Percentiles rank a stretch among this genome's conserved stretches.
These are phyloP conservation scores for Ptychadena robeensis DNA, from an alignment of 2,797 vertebrate genomes.

Conservation along the genomic window DNA sequence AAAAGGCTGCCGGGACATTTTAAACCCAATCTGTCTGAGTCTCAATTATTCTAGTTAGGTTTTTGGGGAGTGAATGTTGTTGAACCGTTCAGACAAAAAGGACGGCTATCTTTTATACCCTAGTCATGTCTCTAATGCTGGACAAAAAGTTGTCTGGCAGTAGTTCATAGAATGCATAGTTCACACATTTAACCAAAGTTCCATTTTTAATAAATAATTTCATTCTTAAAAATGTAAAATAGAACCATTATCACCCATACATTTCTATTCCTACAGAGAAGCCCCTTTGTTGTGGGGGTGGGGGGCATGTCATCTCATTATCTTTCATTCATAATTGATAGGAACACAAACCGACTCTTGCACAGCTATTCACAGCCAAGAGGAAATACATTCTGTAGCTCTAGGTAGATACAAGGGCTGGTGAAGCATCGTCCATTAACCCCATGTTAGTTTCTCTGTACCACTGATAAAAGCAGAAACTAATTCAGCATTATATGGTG, in stretches of 20 bases:
- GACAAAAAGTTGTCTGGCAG: too few species aligned
- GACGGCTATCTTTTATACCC: too few species aligned
- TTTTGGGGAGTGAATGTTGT: too few species aligned
- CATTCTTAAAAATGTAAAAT: background rate
- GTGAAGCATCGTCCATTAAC: background rate
- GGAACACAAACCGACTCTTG: slow-evolving; percentile 35
- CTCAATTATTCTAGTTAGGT: too few species aligned
- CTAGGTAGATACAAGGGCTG: background rate
- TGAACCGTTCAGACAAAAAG: too few species aligned
- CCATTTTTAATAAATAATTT: too few species aligned
- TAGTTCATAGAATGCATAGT: too few species aligned
- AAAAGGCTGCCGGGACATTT: too few species aligned
- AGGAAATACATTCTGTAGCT: slow-evolving; percentile 20
- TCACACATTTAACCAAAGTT: too few species aligned
- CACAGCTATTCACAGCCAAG: slow-evolving; percentile 41
- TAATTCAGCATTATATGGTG: background rate
- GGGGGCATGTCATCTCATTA: slow-evolving; percentile 53
- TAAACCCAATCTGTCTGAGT: too few species aligned
- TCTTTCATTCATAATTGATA: slow-evolving; percentile 56
- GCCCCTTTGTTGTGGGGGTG: slow-evolving; percentile 36
- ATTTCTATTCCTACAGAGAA: slow-evolving; percentile 21
- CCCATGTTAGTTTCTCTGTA: background rate
- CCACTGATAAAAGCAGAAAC: background rate
- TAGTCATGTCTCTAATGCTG: too few species aligned
- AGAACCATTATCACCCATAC: background rate